phyloP scores from a whole-genome alignment of 2,113 vertebrate genomes.

The Elgaria multicarinata region DNA sequence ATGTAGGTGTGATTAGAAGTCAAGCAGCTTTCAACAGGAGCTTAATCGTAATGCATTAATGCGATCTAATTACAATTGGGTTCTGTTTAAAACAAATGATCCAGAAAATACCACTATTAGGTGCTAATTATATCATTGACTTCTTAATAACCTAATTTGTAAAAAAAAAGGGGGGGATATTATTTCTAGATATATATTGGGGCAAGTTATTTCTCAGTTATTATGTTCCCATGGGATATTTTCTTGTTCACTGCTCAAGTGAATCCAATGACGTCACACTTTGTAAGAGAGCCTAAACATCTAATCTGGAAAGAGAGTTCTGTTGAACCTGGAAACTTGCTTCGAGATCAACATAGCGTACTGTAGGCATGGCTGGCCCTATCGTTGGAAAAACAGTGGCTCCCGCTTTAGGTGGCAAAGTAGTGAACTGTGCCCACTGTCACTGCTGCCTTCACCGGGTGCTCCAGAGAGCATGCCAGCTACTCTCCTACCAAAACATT shows the following conservation, averaged over 20 bases:
- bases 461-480: too few species aligned
- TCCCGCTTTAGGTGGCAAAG: too few species aligned
- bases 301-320: neutral
- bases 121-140: conserved; percentile 7
- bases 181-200: neutral
- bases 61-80: conserved; percentile 41
- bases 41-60: conserved; percentile 37
- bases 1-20: conserved; percentile 47
- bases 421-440: too few species aligned
- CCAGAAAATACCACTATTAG: conserved; percentile 17
- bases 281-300: neutral
- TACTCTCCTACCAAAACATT: too few species aligned
- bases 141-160: conserved; percentile 1
- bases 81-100: conserved; percentile 57
- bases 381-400: too few species aligned
- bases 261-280: neutral
- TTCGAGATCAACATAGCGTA: neutral
- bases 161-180: too few species aligned
- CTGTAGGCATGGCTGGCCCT: neutral
- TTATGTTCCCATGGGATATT: neutral
- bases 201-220: neutral
- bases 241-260: neutral
- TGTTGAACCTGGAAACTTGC: neutral
- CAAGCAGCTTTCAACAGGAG: conserved; percentile 39
- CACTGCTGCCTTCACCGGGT: too few species aligned